Base-by-base conservation (phyloP, 2,797 vertebrate species). In the Hylomyscus alleni region DNA sequence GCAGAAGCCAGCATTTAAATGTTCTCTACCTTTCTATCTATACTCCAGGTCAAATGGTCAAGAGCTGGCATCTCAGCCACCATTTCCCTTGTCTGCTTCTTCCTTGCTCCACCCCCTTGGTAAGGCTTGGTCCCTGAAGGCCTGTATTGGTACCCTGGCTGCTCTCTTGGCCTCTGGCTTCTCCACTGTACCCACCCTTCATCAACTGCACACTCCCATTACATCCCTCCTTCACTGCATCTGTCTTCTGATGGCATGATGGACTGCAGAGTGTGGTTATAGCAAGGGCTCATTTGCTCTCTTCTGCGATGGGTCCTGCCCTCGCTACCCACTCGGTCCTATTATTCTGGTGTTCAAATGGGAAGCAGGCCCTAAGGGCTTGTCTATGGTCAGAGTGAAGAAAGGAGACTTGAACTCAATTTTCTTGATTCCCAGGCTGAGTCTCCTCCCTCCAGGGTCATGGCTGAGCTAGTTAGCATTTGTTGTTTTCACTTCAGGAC, bases 21-120 rank as follows among this genome's bases (percentile, higher is more conserved):
- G 37, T 58, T 34, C 37, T 56, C 29, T 12, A 65, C 5, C 44
- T 54, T 20, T 76, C 60, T 88, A 89, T 29, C 50, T 37, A 58
- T 20, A 22, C 37, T 60, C 85, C 37, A 20, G 54, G 54, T 31
- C 11, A 40, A 56, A 22, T 40, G 34, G 22, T 47, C 3, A 44
- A 47, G 73, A 9, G 11, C 72, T 47, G 58, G 84, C 2, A 15
- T 26, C 40, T 76, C 44, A 50, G 17, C 17, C 26, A 14, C n/a
- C 34, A 1, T 47, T 13, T n/a, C 52, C 85, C 86, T 94, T 1
- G 0, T 20, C 69, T 12, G 4, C 15, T 34, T 37, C 3, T 3
- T 19, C 29, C 8, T 50, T 7, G 2, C 40, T 13, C 15, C 0
- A 0, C 6, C 6, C 0, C 29, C 69, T 34, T 1, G 15, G 26